phyloP scores from a whole-genome alignment of 2,797 vertebrate species.

The Enteromius radiatus region DNA sequence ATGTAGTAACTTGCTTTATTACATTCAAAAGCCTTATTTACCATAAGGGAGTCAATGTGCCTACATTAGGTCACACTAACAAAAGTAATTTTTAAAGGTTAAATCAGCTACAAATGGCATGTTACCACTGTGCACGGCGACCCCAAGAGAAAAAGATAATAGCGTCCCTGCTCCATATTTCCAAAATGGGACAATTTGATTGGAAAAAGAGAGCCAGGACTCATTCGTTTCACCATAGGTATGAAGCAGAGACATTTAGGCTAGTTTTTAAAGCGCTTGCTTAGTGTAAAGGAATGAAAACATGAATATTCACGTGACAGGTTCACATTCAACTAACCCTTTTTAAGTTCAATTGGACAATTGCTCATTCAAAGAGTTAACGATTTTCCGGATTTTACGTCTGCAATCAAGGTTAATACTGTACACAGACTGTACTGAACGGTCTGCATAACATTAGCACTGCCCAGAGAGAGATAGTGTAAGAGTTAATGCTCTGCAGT shows the following conservation, averaged over 20 bases:
- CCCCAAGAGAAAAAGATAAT: slow-evolving; percentile 30
- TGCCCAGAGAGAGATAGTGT: slow-evolving; percentile 61
- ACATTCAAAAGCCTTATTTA: not conserved
- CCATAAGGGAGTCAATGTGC: not conserved
- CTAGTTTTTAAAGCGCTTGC: slow-evolving; percentile 22
- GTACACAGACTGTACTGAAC: slow-evolving; percentile 64
- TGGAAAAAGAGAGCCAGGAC: slow-evolving; percentile 21
- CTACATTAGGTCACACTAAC: slow-evolving; percentile 8
- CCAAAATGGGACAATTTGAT: not conserved
- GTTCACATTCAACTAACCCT: not conserved
- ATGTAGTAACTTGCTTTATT: slow-evolving; percentile 5
- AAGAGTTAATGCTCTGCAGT: slow-evolving; percentile 79
- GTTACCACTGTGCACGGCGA: not conserved
- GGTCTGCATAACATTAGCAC: slow-evolving; percentile 69
- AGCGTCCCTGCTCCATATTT: slow-evolving; percentile 22
- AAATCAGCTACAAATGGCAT: slow-evolving; percentile 7
- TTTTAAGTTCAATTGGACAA: not conserved
- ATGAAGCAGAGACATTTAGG: slow-evolving; percentile 47
- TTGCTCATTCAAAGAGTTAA: not conserved
- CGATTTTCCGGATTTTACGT: not conserved
- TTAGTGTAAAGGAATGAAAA: slow-evolving; percentile 10
- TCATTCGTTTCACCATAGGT: slow-evolving; percentile 60
- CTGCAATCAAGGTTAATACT: slow-evolving; percentile 26
- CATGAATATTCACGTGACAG: not conserved
- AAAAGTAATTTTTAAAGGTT: not conserved